These are phyloP conservation scores for Crotophaga sulcirostris DNA, from an alignment of 2,113 vertebrate genomes.

Conservation along the genomic window DNA sequence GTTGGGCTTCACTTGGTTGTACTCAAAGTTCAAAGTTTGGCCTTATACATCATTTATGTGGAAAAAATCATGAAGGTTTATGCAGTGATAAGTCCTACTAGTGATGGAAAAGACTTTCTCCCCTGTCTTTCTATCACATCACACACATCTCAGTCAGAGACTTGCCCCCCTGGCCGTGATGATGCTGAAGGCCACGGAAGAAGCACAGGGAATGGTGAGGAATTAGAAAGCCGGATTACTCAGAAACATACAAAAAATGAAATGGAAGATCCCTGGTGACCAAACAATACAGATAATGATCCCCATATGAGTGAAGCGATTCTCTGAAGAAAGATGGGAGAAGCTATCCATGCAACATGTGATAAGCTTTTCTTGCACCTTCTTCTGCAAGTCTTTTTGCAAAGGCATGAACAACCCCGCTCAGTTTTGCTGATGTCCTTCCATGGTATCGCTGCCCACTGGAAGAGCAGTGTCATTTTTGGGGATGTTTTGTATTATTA, in stretches of 20 bases:
- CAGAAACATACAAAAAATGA: not conserved
- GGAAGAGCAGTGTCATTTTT: not conserved
- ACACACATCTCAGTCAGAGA: not conserved
- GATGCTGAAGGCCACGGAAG: not conserved
- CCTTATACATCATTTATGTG: not conserved
- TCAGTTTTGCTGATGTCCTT: not conserved
- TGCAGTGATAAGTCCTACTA: not conserved
- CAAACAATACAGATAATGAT: not conserved
- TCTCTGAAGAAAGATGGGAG: not conserved
- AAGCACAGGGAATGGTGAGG: fast-evolving
- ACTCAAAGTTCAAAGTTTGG: not conserved
- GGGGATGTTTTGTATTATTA: not conserved
- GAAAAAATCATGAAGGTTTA: not conserved
- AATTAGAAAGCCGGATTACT: not conserved
- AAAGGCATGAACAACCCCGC: constrained; percentile 2
- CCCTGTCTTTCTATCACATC: not conserved
- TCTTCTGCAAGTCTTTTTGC: not conserved
- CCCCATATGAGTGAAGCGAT: not conserved
- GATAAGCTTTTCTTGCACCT: not conserved
- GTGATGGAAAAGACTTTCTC: not conserved
- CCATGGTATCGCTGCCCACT: not conserved
- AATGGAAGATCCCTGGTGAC: not conserved
- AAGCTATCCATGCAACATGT: not conserved
- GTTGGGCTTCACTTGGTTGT: not conserved
- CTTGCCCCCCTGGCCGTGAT: not conserved